These are phyloP conservation scores for Dendrocincla tyrannina DNA, from an alignment of 2,797 vertebrate genomes.

Conservation along the genomic window DNA sequence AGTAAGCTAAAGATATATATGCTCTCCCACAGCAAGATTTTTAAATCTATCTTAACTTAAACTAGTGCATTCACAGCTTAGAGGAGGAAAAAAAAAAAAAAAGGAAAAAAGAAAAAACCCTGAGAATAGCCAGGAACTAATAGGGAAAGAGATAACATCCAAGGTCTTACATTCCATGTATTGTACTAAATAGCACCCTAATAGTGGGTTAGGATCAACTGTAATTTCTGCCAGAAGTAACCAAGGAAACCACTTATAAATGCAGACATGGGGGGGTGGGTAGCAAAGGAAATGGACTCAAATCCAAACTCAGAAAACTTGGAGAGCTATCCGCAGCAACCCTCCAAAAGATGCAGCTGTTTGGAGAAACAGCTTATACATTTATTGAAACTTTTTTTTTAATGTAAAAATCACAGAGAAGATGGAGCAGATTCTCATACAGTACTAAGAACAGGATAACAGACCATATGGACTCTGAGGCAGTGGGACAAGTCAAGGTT, in stretches of 20 bases:
- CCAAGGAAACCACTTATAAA: slow-evolving; percentile 46
- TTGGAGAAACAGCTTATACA: slow-evolving; percentile 41
- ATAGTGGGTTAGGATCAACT: neutral
- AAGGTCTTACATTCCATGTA: neutral
- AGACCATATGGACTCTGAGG: neutral
- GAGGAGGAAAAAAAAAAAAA: rapidly evolving
- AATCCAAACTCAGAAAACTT: neutral
- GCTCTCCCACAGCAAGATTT: slow-evolving; percentile 33
- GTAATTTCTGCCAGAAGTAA: slow-evolving; percentile 47
- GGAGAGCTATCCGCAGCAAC: slow-evolving; percentile 20
- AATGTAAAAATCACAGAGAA: slow-evolving; percentile 3
- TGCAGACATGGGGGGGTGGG: neutral
- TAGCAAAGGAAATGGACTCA: neutral
- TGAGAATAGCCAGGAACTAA: neutral
- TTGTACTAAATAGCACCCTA: neutral
- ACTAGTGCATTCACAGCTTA: neutral
- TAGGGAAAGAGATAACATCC: neutral
- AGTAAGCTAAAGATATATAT: slow-evolving; percentile 59
- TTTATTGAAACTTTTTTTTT: slow-evolving; percentile 7
- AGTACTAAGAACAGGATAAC: neutral
- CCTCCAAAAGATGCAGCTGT: slow-evolving; percentile 56
- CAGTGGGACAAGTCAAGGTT: neutral
- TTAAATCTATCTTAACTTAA: slow-evolving; percentile 43
- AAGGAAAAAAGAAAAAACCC: rapidly evolving
- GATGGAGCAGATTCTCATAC: neutral